Conservation (phyloP, 2,113 vertebrate genomes). For the Lepisosteus osseus region DNA sequence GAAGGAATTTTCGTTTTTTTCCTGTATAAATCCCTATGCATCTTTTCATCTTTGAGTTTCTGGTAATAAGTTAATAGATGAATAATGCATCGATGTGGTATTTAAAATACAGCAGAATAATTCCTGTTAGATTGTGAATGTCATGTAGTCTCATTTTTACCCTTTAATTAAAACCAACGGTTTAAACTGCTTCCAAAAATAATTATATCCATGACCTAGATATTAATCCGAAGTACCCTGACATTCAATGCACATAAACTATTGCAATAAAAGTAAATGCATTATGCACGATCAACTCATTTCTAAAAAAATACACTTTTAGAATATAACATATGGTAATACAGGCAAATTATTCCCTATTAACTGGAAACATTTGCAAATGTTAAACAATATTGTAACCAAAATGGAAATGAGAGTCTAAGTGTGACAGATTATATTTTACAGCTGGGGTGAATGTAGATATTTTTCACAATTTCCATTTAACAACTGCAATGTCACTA, state of each 20-base stretch:
- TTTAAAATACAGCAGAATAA: conserved; percentile 17
- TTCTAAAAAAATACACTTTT: conserved; percentile 7
- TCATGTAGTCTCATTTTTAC: conserved; percentile 19
- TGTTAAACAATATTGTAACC: conserved; percentile 21
- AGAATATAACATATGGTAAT: conserved; percentile 9
- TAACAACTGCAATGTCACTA: not conserved
- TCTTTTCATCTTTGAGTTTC: conserved; percentile 12
- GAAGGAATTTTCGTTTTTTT: too few species aligned
- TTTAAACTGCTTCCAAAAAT: conserved; percentile 24
- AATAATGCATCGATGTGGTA: conserved; percentile 34
- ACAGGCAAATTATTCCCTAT: conserved; percentile 24
- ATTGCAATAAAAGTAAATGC: not conserved
- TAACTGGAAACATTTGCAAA: conserved; percentile 23
- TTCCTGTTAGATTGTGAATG: not conserved
- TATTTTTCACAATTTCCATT: conserved; percentile 19
- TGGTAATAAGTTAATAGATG: conserved; percentile 29
- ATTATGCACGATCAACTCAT: conserved; percentile 16
- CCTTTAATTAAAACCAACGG: conserved; percentile 34
- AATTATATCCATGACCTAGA: conserved; percentile 19
- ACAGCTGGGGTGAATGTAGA: not conserved
- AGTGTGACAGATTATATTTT: conserved; percentile 17
- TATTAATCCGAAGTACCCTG: conserved; percentile 28
- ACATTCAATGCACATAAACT: conserved; percentile 14
- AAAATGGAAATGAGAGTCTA: conserved; percentile 21
- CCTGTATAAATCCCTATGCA: too few species aligned